phyloP scores from a whole-genome alignment of 2,797 vertebrate species.

The Hemibagrus guttatus region DNA sequence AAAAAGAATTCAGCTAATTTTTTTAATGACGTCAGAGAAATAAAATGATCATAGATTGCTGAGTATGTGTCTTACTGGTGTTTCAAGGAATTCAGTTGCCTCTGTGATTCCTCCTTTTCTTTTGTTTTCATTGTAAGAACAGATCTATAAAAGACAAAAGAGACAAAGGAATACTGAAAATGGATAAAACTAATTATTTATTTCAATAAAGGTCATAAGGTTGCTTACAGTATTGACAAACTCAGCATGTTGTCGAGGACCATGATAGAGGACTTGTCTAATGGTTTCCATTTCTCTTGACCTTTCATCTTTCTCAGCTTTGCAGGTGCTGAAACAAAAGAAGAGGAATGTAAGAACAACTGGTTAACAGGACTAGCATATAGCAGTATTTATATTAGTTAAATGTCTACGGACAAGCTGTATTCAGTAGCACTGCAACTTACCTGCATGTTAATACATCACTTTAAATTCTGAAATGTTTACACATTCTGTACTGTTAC shows the following conservation, averaged over 20 bases:
- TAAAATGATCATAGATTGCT: neutral
- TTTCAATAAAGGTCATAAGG: slow-evolving; percentile 2
- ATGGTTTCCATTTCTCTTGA: slow-evolving; percentile 62
- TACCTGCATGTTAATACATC: no score
- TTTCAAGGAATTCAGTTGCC: slow-evolving; percentile 75
- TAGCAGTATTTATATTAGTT: neutral
- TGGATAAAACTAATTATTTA: neutral
- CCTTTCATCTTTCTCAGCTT: slow-evolving; percentile 48
- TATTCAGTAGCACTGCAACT: neutral
- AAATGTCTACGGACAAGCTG: neutral
- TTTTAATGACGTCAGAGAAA: neutral
- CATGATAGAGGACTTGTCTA: slow-evolving; percentile 61
- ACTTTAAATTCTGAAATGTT: no score
- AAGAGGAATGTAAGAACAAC: neutral
- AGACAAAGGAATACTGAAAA: neutral
- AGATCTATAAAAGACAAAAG: slow-evolving; percentile 59
- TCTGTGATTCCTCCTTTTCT: slow-evolving; percentile 69
- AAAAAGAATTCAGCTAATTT: neutral
- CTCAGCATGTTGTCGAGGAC: slow-evolving; percentile 69
- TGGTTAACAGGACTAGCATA: neutral
- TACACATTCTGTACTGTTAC: no score
- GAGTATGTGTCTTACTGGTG: slow-evolving; percentile 62
- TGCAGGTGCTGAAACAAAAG: slow-evolving; percentile 23
- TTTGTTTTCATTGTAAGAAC: slow-evolving; percentile 61
- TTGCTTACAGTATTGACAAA: slow-evolving; percentile 73